These are phyloP conservation scores for Horisme vitalbata DNA, from an alignment of 2,888 invertebrate genomes.

Conservation along the genomic window DNA sequence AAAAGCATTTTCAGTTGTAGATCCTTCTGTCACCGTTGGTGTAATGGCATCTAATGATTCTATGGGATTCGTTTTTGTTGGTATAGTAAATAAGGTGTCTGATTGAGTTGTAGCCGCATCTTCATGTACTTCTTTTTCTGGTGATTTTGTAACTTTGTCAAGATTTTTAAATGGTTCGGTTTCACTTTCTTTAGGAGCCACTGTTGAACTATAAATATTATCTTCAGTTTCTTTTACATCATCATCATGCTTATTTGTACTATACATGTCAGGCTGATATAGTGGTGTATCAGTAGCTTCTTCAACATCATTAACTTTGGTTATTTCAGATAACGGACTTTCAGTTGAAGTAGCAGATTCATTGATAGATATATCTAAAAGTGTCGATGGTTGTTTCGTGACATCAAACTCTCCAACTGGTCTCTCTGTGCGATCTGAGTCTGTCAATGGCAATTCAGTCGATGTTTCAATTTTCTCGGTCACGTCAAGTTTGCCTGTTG, in stretches of 20 bases:
- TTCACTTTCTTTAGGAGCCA: not conserved
- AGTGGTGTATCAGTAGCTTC: constrained; percentile 19
- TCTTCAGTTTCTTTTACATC: constrained; percentile 3
- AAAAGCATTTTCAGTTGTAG: not conserved
- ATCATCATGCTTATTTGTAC: constrained; percentile 12
- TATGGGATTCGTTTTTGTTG: constrained; percentile 6
- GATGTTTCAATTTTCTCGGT: constrained; percentile 28
- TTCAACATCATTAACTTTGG: constrained; percentile 8
- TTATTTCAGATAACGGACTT: constrained; percentile 1
- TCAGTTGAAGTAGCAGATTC: constrained; percentile 1
- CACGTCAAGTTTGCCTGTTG: not conserved
- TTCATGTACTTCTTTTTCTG: constrained; percentile 6
- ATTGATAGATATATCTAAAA: not conserved
- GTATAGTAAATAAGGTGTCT: constrained; percentile 12
- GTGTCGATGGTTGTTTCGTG: constrained; percentile 7
- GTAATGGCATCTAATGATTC: constrained; percentile 1
- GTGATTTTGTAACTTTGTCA: constrained; percentile 11
- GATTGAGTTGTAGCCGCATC: constrained; percentile 8
- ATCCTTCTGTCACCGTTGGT: not conserved
- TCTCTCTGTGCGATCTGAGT: not conserved
- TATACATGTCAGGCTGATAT: not conserved
- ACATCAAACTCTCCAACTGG: constrained; percentile 5
- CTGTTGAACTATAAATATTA: constrained; percentile 10
- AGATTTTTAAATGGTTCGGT: too few relatives aligned
- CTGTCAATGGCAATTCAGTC: constrained; percentile 22